Evolutionary conservation across 2,888 invertebrate genomes (phyloP), one percentile per base, ranked within the genome.

Genomic region (Caenorhabditis sulstoni): DNA sequence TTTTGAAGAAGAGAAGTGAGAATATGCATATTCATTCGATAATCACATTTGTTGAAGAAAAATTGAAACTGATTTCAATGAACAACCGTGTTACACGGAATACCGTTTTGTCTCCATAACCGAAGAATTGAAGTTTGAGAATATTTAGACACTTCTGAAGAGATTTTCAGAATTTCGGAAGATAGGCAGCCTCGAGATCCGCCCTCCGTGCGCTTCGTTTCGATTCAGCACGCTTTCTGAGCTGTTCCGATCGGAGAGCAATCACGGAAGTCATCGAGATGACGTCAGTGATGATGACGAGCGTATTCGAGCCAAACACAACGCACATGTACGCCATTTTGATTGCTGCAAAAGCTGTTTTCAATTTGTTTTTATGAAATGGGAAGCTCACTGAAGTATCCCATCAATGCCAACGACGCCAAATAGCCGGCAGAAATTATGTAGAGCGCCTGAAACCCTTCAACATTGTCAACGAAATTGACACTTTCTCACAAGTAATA

Each of bases 381-480:
- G n/a, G n/a, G n/a, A 57, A 37, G 65, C 77, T 65, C 35, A 77
- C 77, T 66, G 16, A 77, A 77, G 61, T 77, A 77, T 39, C 77
- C 77, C 77, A 77, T 77, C 20, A 77, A 22, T 5, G 77, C 70
- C 22, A 77, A 29, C 5, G 77, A 70, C 8, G 77, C 77, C 47
- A 77, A 47, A 39, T 77, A 77, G 41, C 77, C 77, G 16, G 70
- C 77, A 0, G 65, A 77, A 7, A 65, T 29, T 5, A 77, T 77
- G 20, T 70, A 70, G 5, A 73, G 39, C 14, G 35, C 73, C 73
- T 73, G 58, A 58, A 73, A 55, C 12, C 16, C 35, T 35, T 18
- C 14, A n/a, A n/a, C n/a, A n/a, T n/a, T n/a, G n/a, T 29, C 29
- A 7, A 29, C 29, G 29, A 29, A 29, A 29, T 29, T 29, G 29